phyloP scores from a whole-genome alignment of 2,888 invertebrate species.

The Palloptera scutellata region DNA sequence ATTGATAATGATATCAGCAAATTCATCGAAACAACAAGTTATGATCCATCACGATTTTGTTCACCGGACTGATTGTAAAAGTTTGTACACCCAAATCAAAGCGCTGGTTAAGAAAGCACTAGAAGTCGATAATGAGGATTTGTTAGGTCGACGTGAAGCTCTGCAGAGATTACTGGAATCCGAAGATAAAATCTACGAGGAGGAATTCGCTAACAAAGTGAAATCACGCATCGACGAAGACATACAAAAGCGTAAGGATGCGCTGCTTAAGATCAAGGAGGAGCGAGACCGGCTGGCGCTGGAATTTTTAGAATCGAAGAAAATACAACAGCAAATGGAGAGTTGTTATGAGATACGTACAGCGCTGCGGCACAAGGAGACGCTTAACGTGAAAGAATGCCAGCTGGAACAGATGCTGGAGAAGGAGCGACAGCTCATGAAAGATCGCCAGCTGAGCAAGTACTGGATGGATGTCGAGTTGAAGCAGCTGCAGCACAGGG shows the following conservation, averaged over 20 bases:
- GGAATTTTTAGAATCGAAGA: slow-evolving; percentile 51
- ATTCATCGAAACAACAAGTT: background rate
- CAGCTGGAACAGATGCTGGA: slow-evolving; percentile 57
- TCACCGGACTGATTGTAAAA: slow-evolving; percentile 53
- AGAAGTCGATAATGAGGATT: slow-evolving; percentile 48
- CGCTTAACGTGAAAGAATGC: slow-evolving; percentile 47
- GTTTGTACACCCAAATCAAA: slow-evolving; percentile 53
- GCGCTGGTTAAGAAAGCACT: slow-evolving; percentile 53
- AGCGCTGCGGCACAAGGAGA: slow-evolving; percentile 50
- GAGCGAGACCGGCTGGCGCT: slow-evolving; percentile 42
- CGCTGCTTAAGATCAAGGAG: slow-evolving; percentile 51
- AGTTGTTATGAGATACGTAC: slow-evolving; percentile 59
- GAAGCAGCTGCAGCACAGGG: slow-evolving; percentile 41
- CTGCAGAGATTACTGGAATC: slow-evolving; percentile 49
- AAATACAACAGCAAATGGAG: slow-evolving; percentile 54
- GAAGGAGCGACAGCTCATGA: slow-evolving; percentile 44
- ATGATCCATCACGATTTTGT: slow-evolving; percentile 51
- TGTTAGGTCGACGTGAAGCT: slow-evolving; percentile 46
- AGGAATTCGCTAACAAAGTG: slow-evolving; percentile 55
- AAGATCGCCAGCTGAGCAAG: slow-evolving; percentile 46
- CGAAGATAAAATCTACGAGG: slow-evolving; percentile 55
- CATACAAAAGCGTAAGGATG: slow-evolving; percentile 53
- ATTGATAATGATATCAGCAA: no score
- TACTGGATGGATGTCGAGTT: slow-evolving; percentile 52
- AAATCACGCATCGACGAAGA: slow-evolving; percentile 54